phyloP scores from a whole-genome alignment of 2,113 vertebrate genomes.

The Dendrocopos noguchii region DNA sequence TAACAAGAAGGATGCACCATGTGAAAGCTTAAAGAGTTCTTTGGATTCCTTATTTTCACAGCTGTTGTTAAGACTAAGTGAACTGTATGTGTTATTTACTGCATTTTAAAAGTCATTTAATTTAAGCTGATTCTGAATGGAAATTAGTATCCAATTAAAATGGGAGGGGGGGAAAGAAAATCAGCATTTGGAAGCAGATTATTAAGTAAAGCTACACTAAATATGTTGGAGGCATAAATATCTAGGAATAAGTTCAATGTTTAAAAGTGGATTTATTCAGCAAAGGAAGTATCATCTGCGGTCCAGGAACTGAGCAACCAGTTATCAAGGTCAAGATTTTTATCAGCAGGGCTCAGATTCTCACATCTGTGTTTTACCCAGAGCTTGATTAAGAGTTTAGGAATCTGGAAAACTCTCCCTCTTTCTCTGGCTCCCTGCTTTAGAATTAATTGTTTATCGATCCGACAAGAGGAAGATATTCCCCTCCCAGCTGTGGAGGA shows the following conservation, averaged over 20 bases:
- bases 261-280: conserved; percentile 20
- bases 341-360: conserved; percentile 19
- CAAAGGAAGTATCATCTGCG: neutral
- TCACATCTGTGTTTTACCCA: conserved; percentile 18
- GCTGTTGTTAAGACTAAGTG: neutral
- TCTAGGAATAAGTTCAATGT: neutral
- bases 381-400: conserved; percentile 52
- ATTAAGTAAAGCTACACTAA: conserved; percentile 30
- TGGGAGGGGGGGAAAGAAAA: neutral
- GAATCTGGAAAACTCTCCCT: conserved; percentile 47
- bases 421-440: conserved; percentile 30
- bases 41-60: conserved; percentile 5
- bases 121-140: conserved; percentile 30
- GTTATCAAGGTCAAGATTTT: conserved; percentile 52
- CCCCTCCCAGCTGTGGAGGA: neutral
- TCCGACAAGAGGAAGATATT: conserved; percentile 40
- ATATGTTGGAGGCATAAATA: neutral
- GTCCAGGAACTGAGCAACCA: neutral
- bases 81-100: conserved; percentile 45
- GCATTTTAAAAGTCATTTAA: conserved; percentile 2
- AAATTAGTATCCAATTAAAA: conserved; percentile 56
- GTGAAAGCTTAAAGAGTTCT: neutral
- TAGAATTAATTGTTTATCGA: conserved; percentile 68
- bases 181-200: conserved; percentile 34
- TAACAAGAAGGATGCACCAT: accelerated